A percentile compares a stretch with the other conserved stretches of the same genome.
phyloP scores from a whole-genome alignment of 2,113 vertebrate species.

The Rutilus rutilus region DNA sequence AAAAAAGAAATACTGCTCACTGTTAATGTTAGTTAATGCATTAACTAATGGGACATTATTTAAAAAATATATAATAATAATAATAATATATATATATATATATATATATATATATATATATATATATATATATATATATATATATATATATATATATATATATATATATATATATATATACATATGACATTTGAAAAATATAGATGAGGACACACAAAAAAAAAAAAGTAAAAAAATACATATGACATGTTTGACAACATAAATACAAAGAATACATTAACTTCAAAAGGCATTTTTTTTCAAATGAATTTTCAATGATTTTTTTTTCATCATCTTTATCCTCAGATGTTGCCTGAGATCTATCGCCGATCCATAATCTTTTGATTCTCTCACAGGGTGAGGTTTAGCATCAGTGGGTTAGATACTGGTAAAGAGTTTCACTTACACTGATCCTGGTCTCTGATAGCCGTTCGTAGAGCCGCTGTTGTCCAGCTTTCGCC shows the following conservation, averaged over 20 bases:
- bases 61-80: too few species aligned
- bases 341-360: neutral
- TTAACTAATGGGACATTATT: too few species aligned
- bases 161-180: too few species aligned
- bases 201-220: too few species aligned
- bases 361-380: neutral
- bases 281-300: neutral
- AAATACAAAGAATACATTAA: neutral
- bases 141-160: too few species aligned
- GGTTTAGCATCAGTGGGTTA: neutral
- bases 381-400: neutral
- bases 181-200: too few species aligned
- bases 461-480: slow-evolving; percentile 88
- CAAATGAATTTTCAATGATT: neutral
- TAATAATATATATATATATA: too few species aligned
- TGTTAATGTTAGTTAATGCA: neutral
- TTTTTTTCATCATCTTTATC: neutral
- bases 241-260: too few species aligned
- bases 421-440: slow-evolving; percentile 7
- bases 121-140: too few species aligned
- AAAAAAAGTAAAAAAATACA: too few species aligned
- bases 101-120: too few species aligned
- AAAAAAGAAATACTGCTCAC: neutral
- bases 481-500: slow-evolving; percentile 71
- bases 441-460: slow-evolving; percentile 92